A percentile compares a stretch with the other conserved stretches of the same genome.
These are phyloP conservation scores for Actinernus sp. DNA, from an alignment of 92 coral and sea anemone species.

Conservation along the genomic window DNA sequence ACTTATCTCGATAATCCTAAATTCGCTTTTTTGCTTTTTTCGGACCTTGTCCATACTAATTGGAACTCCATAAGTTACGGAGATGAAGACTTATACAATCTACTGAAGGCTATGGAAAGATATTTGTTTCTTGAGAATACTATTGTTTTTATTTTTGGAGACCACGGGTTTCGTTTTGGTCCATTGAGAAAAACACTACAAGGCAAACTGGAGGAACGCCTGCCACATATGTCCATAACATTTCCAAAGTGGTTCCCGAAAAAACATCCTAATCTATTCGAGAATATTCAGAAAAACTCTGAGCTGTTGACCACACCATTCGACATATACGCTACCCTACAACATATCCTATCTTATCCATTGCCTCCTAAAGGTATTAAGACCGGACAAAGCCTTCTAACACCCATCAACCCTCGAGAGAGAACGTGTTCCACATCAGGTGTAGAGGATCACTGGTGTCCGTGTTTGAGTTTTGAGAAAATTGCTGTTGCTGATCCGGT, in stretches of 20 bases:
- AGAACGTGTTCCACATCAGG: slow-evolving; percentile 84
- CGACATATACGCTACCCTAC: slow-evolving; percentile 85
- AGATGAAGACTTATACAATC: slow-evolving; percentile 40
- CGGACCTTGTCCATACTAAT: slow-evolving; percentile 38
- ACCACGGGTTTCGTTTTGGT: slow-evolving; percentile 69
- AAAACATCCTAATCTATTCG: slow-evolving; percentile 57
- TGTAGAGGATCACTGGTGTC: slow-evolving; percentile 91
- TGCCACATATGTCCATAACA: slow-evolving; percentile 74
- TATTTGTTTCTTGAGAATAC: slow-evolving; percentile 47
- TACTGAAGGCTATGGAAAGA: slow-evolving; percentile 38
- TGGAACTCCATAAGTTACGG: slow-evolving; percentile 47
- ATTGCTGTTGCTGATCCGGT: slow-evolving; percentile 46
- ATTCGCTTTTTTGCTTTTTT: slow-evolving; percentile 37
- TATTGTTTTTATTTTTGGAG: slow-evolving; percentile 67
- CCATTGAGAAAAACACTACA: slow-evolving; percentile 56
- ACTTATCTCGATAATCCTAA: slow-evolving; percentile 72
- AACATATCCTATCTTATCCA: slow-evolving; percentile 86
- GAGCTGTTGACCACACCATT: slow-evolving; percentile 86
- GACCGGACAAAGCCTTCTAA: slow-evolving; percentile 80
- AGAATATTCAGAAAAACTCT: slow-evolving; percentile 62
- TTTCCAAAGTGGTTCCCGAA: slow-evolving; percentile 62
- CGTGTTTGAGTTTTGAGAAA: slow-evolving; percentile 79
- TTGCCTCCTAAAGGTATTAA: slow-evolving; percentile 58
- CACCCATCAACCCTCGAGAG: slow-evolving; percentile 48
- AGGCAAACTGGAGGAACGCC: slow-evolving; percentile 82